Evolutionary conservation across 2,888 invertebrate genomes (phyloP).

Genomic region (Fragum whitleyi): DNA sequence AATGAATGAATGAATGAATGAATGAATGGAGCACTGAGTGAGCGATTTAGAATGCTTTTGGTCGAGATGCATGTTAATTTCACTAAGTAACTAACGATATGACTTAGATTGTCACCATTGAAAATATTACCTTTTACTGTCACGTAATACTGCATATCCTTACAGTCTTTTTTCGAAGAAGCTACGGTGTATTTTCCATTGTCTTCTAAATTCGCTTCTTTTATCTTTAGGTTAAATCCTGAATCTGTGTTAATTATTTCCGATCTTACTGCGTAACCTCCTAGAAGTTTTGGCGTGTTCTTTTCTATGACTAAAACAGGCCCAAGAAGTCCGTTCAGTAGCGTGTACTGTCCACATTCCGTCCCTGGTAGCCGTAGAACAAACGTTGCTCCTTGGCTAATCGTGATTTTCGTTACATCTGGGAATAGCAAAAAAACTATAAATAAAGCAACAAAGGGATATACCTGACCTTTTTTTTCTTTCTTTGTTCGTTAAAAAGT

Average conservation of each 20-base stretch:
- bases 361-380: slow-evolving; percentile 12
- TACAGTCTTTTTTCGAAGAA: background rate
- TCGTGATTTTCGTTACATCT: background rate
- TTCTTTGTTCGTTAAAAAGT: too few relatives aligned
- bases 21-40: too few relatives aligned
- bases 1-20: too few relatives aligned
- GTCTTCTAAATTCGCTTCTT: slow-evolving; percentile 11
- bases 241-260: background rate
- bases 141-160: slow-evolving; percentile 21
- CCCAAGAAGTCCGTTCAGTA: slow-evolving; percentile 34
- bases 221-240: slow-evolving; percentile 30
- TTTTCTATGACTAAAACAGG: slow-evolving; percentile 43
- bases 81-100: too few relatives aligned
- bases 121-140: slow-evolving; percentile 15
- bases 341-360: slow-evolving; percentile 47
- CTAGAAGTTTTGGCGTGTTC: slow-evolving; percentile 31
- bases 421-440: background rate
- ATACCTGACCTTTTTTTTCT: too few relatives aligned
- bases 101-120: too few relatives aligned
- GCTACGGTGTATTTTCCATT: slow-evolving; percentile 18
- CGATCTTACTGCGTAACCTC: slow-evolving; percentile 27
- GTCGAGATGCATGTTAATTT: too few relatives aligned
- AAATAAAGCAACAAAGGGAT: too few relatives aligned
- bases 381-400: slow-evolving; percentile 8
- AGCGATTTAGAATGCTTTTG: too few relatives aligned